phyloP scores from a whole-genome alignment of 2,888 invertebrate genomes.

The Dasypolia templi region DNA sequence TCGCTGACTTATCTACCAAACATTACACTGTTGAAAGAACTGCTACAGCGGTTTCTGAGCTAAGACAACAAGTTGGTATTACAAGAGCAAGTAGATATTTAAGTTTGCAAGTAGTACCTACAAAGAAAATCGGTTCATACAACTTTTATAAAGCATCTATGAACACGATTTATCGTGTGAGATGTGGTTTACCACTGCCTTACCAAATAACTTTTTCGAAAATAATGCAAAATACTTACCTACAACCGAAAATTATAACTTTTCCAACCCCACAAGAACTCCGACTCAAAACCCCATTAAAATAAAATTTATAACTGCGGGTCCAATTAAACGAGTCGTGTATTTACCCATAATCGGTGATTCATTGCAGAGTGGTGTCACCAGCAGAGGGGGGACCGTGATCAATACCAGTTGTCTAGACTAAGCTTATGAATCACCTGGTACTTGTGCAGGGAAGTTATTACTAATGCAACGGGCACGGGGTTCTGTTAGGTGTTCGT shows the following conservation, averaged over 20 bases:
- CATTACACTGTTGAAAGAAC: not conserved
- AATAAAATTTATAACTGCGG: constrained; percentile 60
- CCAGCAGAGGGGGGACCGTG: constrained; percentile 46
- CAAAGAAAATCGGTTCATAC: not conserved
- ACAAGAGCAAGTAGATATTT: not conserved
- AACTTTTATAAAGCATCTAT: not conserved
- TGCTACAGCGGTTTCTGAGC: not conserved
- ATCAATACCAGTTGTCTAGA: constrained; percentile 67
- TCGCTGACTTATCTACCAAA: no score
- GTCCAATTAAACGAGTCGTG: constrained; percentile 57
- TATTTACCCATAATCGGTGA: constrained; percentile 62
- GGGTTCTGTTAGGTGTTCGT: not conserved
- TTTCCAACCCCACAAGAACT: constrained; percentile 26
- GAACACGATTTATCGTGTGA: no score
- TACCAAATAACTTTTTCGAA: not conserved
- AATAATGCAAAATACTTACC: not conserved
- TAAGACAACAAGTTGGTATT: not conserved
- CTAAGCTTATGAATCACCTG: constrained; percentile 39
- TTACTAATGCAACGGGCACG: no score
- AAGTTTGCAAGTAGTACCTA: not conserved
- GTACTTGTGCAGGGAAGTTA: not conserved
- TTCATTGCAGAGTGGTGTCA: constrained; percentile 62
- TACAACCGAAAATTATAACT: not conserved
- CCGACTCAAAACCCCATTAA: constrained; percentile 33
- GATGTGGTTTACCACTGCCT: no score